These are phyloP conservation scores for Poeciliopsis turrubarensis DNA, from an alignment of 2,113 vertebrate genomes.

Conservation along the genomic window DNA sequence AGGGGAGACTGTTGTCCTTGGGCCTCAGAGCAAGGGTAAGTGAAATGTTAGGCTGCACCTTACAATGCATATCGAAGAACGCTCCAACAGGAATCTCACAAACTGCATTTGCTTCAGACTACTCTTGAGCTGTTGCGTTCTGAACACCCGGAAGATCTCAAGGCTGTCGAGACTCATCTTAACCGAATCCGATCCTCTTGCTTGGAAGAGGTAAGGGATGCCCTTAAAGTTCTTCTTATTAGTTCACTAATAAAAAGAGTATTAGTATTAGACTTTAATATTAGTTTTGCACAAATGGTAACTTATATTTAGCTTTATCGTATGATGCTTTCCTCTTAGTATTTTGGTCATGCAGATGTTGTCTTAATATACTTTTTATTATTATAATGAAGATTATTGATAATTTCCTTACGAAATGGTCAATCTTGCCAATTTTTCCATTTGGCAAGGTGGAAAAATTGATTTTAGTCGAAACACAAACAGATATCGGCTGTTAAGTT, in stretches of 20 bases:
- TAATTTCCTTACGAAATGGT: neutral
- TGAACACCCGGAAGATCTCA: slow-evolving; percentile 78
- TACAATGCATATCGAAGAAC: neutral
- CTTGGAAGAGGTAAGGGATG: slow-evolving; percentile 68
- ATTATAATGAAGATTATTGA: neutral
- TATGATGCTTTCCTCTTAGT: neutral
- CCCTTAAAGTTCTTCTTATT: neutral
- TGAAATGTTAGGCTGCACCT: neutral
- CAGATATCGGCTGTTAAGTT: neutral
- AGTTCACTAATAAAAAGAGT: neutral
- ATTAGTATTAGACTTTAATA: too few relatives aligned
- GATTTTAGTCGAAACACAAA: too few relatives aligned
- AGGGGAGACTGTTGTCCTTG: slow-evolving; percentile 83
- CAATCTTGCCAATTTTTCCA: too few relatives aligned
- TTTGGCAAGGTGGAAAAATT: too few relatives aligned
- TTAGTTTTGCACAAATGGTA: neutral
- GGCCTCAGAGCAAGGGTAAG: slow-evolving; percentile 86
- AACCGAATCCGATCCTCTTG: slow-evolving; percentile 73
- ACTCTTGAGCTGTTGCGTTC: slow-evolving; percentile 79
- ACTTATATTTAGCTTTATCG: neutral
- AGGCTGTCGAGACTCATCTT: slow-evolving; percentile 78
- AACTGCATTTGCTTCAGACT: slow-evolving; percentile 51
- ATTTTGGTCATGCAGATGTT: neutral
- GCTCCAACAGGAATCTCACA: neutral
- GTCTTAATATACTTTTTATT: too few relatives aligned